Evolutionary conservation across 2,888 invertebrate genomes (phyloP).

Genomic region (Oithona nana): DNA sequence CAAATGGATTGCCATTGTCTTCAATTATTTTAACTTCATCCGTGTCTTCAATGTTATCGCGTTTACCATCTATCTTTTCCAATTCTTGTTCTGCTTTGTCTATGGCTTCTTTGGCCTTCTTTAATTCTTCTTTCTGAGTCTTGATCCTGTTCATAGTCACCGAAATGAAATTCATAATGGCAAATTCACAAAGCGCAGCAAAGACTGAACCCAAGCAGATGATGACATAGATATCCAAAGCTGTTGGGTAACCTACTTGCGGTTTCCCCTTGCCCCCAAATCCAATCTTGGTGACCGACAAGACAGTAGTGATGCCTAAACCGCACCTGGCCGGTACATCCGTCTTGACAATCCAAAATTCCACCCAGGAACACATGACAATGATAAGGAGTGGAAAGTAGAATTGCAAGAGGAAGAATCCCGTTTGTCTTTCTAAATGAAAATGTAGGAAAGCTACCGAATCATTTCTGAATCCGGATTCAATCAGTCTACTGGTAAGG

Average conservation of each 20-base stretch:
- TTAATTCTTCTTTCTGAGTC: slow-evolving; percentile 32
- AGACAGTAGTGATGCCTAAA: slow-evolving; percentile 37
- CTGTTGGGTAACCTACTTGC: slow-evolving; percentile 36
- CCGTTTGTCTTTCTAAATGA: slow-evolving; percentile 27
- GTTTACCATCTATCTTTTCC: slow-evolving; percentile 20
- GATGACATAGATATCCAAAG: slow-evolving; percentile 38
- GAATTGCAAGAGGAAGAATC: slow-evolving; percentile 42
- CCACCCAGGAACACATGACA: slow-evolving; percentile 43
- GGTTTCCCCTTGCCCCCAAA: slow-evolving; percentile 37
- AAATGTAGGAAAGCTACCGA: slow-evolving; percentile 26
- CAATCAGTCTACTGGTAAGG: neutral
- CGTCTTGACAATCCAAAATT: slow-evolving; percentile 44
- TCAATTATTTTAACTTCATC: neutral
- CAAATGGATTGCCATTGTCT: neutral
- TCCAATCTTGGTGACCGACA: slow-evolving; percentile 38
- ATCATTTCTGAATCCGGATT: slow-evolving; percentile 20
- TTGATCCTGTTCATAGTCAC: slow-evolving; percentile 30
- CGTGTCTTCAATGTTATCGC: neutral
- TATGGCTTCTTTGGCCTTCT: slow-evolving; percentile 29
- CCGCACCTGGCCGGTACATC: slow-evolving; percentile 44
- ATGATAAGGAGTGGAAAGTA: slow-evolving; percentile 42
- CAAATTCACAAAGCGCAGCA: slow-evolving; percentile 41
- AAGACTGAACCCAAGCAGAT: slow-evolving; percentile 43
- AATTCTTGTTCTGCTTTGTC: slow-evolving; percentile 22
- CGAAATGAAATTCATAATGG: slow-evolving; percentile 36